A percentile compares a stretch with the other conserved stretches of the same genome.
Conservation (phyloP, 2,888 invertebrate species). For the Ormyrus thymus region DNA sequence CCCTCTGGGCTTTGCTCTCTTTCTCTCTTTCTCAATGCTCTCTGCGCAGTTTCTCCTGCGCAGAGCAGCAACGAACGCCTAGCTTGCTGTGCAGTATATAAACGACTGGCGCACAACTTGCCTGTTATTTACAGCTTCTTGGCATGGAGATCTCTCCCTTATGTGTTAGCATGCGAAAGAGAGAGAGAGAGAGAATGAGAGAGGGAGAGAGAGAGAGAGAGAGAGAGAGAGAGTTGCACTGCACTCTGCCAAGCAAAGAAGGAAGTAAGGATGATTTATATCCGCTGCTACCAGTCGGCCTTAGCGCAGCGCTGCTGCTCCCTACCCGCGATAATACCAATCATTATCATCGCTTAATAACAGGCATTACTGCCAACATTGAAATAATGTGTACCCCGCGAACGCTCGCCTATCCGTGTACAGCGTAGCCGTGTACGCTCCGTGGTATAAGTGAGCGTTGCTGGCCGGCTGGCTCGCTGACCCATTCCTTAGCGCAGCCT, state of each 20-base stretch:
- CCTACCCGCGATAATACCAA: constrained; percentile 75
- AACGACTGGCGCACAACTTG: constrained; percentile 61
- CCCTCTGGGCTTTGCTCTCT: background rate
- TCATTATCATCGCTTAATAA: constrained; percentile 76
- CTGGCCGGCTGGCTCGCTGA: constrained; percentile 61
- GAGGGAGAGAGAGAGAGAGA: constrained; percentile 10
- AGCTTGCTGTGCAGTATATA: constrained; percentile 27
- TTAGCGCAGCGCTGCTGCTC: constrained; percentile 62
- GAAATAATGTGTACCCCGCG: constrained; percentile 71
- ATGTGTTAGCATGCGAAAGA: constrained; percentile 20
- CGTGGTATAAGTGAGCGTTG: constrained; percentile 32
- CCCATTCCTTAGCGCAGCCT: constrained; percentile 61
- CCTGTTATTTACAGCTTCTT: constrained; percentile 73
- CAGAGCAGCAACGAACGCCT: constrained; percentile 4
- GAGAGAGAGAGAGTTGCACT: constrained; percentile 55
- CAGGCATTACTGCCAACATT: constrained; percentile 76
- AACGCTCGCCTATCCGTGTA: background rate
- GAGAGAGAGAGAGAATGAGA: background rate
- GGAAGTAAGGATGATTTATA: constrained; percentile 75
- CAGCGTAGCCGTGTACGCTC: background rate
- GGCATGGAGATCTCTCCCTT: constrained; percentile 67
- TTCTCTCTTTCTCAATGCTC: background rate
- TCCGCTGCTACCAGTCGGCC: constrained; percentile 73
- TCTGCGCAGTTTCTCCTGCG: background rate
- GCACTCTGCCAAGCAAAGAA: constrained; percentile 65